These are phyloP conservation scores for Grantiella picta DNA, from an alignment of 2,113 vertebrate species.

Conservation along the genomic window DNA sequence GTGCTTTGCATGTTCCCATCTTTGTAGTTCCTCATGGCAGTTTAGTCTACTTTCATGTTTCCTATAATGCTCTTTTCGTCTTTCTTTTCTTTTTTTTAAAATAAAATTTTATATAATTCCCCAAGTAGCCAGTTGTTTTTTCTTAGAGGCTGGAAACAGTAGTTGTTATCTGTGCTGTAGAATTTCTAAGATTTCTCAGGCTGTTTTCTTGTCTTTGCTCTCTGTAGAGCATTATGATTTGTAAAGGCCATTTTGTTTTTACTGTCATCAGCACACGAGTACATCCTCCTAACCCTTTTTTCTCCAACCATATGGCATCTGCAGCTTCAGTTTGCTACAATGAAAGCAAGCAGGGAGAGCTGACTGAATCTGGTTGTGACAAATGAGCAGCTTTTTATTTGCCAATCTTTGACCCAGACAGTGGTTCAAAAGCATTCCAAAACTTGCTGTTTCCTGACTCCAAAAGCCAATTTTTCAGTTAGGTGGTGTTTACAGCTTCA, in stretches of 20 bases:
- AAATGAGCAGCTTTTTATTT: not conserved
- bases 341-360: not conserved
- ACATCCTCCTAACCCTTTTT: not conserved
- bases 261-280: not conserved
- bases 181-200: not conserved
- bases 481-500: not conserved
- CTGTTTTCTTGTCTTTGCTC: not conserved
- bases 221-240: not conserved
- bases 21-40: not conserved
- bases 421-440: slow-evolving; percentile 8
- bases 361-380: not conserved
- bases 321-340: not conserved
- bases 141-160: not conserved
- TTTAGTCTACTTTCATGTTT: not conserved
- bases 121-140: not conserved
- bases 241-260: not conserved
- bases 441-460: not conserved
- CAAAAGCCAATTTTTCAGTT: not conserved
- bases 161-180: not conserved
- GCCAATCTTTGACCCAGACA: not conserved
- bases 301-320: not conserved
- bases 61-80: not conserved
- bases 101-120: not conserved
- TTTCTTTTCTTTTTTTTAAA: not conserved
- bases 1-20: not conserved